Percentiles rank a stretch among this genome's conserved stretches.
Evolutionary conservation across 2,888 invertebrate genomes (phyloP).

Genomic region (Xylophagus ater): DNA sequence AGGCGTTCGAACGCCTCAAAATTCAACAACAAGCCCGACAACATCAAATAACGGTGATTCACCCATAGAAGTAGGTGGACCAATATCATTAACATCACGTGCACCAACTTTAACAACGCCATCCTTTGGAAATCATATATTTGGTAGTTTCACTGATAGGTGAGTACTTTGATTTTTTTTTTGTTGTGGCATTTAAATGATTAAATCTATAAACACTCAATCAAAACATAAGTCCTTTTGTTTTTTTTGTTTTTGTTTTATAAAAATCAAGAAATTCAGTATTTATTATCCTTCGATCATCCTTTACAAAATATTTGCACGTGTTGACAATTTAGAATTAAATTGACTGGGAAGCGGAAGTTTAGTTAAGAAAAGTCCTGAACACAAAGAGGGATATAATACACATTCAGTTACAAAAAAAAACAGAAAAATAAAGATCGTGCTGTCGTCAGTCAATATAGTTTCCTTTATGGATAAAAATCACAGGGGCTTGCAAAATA

Average conservation of each 20-base stretch:
- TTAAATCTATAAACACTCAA: no score
- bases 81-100: constrained; percentile 33
- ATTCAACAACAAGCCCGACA: constrained; percentile 45
- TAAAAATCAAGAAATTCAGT: no score
- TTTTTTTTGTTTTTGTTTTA: no score
- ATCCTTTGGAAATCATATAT: constrained; percentile 53
- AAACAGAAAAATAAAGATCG: constrained; percentile 1
- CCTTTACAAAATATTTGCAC: constrained; percentile 23
- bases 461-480: constrained; percentile 4
- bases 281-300: constrained; percentile 6
- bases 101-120: constrained; percentile 43
- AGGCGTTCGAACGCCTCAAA: constrained; percentile 34
- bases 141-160: constrained; percentile 49
- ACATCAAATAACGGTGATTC: constrained; percentile 49
- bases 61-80: constrained; percentile 43
- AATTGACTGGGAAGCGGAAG: constrained; percentile 16
- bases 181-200: no score
- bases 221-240: no score
- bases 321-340: constrained; percentile 25
- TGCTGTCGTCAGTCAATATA: no score
- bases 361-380: no score
- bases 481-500: neutral
- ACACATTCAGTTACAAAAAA: constrained; percentile 1
- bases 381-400: no score
- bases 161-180: constrained; percentile 38